Conservation (phyloP, 2,888 invertebrate species). For the Crepidodera aurea region DNA sequence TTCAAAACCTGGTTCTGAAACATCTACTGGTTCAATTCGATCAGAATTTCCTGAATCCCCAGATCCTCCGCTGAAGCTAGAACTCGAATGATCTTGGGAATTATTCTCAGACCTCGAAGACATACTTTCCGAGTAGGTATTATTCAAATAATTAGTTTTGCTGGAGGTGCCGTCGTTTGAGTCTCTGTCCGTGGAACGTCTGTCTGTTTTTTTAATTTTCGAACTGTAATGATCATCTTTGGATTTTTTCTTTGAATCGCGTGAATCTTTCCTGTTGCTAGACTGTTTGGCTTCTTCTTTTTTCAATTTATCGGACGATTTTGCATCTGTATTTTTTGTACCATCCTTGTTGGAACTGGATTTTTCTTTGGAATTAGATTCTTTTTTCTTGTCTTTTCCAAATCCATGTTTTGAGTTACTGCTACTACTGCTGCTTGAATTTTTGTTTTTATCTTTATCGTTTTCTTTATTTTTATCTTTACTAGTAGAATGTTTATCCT, state of each 20-base stretch:
- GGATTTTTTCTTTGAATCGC: slow-evolving; percentile 52
- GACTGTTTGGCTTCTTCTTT: slow-evolving; percentile 47
- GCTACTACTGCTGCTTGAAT: slow-evolving; percentile 37
- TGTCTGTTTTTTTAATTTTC: slow-evolving; percentile 69
- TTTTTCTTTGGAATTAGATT: neutral
- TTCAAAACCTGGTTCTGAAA: neutral
- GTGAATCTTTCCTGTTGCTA: slow-evolving; percentile 45
- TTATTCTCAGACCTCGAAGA: slow-evolving; percentile 54
- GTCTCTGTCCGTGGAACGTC: slow-evolving; percentile 81
- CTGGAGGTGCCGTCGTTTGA: slow-evolving; percentile 75
- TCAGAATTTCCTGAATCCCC: slow-evolving; percentile 58
- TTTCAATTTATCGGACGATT: slow-evolving; percentile 29
- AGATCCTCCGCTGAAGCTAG: slow-evolving; percentile 33
- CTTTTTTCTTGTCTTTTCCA: neutral
- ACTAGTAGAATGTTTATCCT: slow-evolving; percentile 15
- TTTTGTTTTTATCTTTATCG: slow-evolving; percentile 36
- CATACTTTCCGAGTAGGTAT: neutral
- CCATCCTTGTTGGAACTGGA: slow-evolving; percentile 9
- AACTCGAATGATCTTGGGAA: slow-evolving; percentile 44
- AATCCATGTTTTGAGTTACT: slow-evolving; percentile 6
- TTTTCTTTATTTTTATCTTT: slow-evolving; percentile 16
- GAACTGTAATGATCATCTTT: slow-evolving; percentile 78
- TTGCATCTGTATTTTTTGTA: slow-evolving; percentile 45
- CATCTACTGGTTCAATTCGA: slow-evolving; percentile 25
- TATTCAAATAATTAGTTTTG: slow-evolving; percentile 46